phyloP scores from a whole-genome alignment of 1,140 invertebrate genomes.

The Diorhabda carinulata region DNA sequence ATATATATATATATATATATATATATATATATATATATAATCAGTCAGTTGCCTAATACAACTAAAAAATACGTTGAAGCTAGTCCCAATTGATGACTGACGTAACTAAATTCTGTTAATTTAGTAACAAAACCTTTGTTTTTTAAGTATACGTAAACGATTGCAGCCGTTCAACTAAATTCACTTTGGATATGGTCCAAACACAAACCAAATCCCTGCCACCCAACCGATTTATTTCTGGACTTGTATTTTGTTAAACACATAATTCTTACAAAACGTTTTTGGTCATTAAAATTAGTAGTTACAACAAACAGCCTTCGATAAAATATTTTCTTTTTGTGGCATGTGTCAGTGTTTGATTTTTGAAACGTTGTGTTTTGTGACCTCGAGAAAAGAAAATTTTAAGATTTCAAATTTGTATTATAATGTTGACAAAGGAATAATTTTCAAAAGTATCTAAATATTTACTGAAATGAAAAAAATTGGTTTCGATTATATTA shows the following conservation, averaged over 20 bases:
- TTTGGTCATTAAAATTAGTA: conserved; percentile 20
- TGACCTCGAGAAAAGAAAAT: conserved; percentile 4
- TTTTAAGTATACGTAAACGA: not conserved
- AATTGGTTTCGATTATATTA: no score
- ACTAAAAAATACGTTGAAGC: no score
- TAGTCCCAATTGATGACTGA: no score
- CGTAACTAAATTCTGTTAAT: no score
- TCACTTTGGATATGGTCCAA: conserved; percentile 39
- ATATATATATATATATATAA: no score
- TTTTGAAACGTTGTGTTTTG: conserved; percentile 11
- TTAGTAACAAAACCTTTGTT: no score
- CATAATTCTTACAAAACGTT: conserved; percentile 20
- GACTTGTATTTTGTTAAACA: conserved; percentile 36
- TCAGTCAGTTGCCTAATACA: no score
- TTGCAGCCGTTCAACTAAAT: not conserved
- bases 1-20: no score
- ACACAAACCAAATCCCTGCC: conserved; percentile 35
- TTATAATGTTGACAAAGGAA: not conserved
- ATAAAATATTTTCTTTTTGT: conserved; percentile 15
- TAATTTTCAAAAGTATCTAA: no score
- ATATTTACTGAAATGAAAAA: no score
- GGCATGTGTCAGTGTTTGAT: conserved; percentile 15
- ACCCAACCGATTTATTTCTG: conserved; percentile 41
- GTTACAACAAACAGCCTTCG: conserved; percentile 8
- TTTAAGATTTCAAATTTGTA: not conserved